phyloP scores from a whole-genome alignment of 1,140 invertebrate species.

The Dendrolimus punctatus region DNA sequence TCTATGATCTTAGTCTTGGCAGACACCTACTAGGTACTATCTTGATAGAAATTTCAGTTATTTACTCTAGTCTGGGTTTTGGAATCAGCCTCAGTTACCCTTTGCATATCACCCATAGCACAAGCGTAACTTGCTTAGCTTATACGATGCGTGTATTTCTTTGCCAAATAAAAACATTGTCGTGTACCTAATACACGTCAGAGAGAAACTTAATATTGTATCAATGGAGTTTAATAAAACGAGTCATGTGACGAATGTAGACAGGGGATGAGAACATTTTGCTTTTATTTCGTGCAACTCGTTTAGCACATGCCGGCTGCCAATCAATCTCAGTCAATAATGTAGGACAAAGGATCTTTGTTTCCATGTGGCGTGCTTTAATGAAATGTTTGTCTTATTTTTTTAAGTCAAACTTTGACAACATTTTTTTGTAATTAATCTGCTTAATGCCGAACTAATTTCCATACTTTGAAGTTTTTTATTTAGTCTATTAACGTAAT shows the following conservation, averaged over 20 bases:
- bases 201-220: slow-evolving; percentile 38
- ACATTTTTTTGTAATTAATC: no score
- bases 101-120: no score
- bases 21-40: no score
- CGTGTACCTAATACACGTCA: slow-evolving; percentile 10
- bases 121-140: no score
- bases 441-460: no score
- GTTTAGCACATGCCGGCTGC: slow-evolving; percentile 60
- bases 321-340: slow-evolving; percentile 66
- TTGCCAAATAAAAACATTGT: slow-evolving; percentile 11
- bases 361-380: slow-evolving; percentile 41
- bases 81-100: no score
- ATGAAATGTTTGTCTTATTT: slow-evolving; percentile 47
- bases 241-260: slow-evolving; percentile 49
- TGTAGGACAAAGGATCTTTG: slow-evolving; percentile 54
- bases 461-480: no score
- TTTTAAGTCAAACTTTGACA: not conserved
- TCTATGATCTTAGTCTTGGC: no score
- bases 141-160: no score
- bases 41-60: no score
- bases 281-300: slow-evolving; percentile 61
- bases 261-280: slow-evolving; percentile 54
- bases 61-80: no score
- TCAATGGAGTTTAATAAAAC: slow-evolving; percentile 49
- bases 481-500: no score